A percentile compares a stretch with the other conserved stretches of the same genome.
Conservation (phyloP, 2,113 vertebrate species). For the Mustelus asterias region DNA sequence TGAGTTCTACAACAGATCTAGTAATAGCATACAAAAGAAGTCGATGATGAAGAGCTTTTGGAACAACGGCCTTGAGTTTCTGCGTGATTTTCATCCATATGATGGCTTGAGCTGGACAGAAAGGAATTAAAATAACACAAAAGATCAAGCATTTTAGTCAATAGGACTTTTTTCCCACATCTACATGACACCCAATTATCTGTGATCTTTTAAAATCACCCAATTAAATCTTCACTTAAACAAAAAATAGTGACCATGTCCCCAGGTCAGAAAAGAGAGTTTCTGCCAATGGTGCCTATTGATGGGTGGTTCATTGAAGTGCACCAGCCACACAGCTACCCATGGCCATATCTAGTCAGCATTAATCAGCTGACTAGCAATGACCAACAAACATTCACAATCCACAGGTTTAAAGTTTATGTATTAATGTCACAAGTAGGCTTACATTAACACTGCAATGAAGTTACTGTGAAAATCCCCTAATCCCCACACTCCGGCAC, state of each 20-base stretch:
- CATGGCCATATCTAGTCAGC: neutral
- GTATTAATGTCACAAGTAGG: too few species aligned
- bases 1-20: too few species aligned
- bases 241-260: neutral
- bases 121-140: neutral
- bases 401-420: too few species aligned
- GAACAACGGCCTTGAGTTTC: too few species aligned
- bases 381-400: neutral
- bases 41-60: too few species aligned
- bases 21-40: too few species aligned
- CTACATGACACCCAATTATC: neutral
- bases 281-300: neutral
- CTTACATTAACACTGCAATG: too few species aligned
- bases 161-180: too few species aligned
- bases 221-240: neutral
- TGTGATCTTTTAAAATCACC: neutral
- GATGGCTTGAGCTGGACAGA: too few species aligned
- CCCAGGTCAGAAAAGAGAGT: neutral
- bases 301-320: neutral
- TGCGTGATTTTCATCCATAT: too few species aligned
- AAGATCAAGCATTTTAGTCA: neutral
- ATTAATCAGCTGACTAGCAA: neutral
- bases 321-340: neutral
- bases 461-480: too few species aligned
- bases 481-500: too few species aligned